A percentile compares a stretch with the other conserved stretches of the same genome.
Evolutionary conservation across 2,113 vertebrate species (phyloP).

Genomic region (Grammomys surdaster): DNA sequence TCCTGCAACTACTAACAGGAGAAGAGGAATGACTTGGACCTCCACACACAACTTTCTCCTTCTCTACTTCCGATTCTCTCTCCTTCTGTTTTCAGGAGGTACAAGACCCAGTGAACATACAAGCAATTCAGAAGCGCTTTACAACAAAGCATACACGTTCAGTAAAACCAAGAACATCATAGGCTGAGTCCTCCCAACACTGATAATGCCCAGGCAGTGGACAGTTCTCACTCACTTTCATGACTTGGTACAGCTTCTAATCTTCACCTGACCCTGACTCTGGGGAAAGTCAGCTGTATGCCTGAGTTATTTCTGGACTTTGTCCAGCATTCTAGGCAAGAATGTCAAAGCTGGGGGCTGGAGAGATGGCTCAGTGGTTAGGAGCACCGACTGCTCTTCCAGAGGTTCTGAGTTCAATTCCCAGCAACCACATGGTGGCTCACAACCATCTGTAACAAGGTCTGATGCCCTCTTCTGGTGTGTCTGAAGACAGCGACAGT

Average conservation of each 20-base stretch:
- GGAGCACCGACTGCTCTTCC: too few species aligned
- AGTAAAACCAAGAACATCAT: background rate
- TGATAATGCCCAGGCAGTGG: background rate
- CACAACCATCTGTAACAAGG: too few species aligned
- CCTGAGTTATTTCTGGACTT: background rate
- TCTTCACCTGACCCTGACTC: background rate
- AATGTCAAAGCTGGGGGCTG: too few species aligned
- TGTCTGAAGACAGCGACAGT: too few species aligned
- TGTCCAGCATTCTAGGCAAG: background rate
- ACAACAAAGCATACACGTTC: background rate
- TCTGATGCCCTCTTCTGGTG: too few species aligned
- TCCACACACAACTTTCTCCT: background rate
- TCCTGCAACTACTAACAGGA: background rate
- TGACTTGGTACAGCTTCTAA: background rate
- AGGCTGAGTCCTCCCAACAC: background rate
- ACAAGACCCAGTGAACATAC: background rate
- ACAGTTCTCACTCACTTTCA: background rate
- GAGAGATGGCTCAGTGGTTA: too few species aligned
- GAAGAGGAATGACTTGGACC: background rate
- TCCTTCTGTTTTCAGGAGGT: background rate
- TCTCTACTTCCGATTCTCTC: background rate
- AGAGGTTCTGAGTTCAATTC: too few species aligned
- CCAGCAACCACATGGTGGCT: too few species aligned
- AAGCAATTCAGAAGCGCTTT: background rate
- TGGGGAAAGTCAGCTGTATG: background rate